Base-by-base conservation (phyloP, 2,888 invertebrate genomes). In the Crossocerus cetratus region DNA sequence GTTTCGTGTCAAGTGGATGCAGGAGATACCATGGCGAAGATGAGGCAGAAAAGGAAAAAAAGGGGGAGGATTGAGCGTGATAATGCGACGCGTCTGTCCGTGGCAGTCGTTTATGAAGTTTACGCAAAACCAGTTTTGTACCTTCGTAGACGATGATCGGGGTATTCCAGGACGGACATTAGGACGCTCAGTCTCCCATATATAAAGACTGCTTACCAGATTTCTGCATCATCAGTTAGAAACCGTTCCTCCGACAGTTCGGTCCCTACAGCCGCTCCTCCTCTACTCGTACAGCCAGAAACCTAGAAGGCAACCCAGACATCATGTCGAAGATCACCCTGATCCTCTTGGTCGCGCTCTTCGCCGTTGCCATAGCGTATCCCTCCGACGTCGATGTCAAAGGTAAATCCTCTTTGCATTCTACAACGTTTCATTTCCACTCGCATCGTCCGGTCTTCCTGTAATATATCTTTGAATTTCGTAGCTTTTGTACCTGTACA, bases 51-150 rank as follows among this genome's bases (percentile, higher is more conserved):
- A 65, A 45, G 55, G 14, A 4, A 43, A 57, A 23, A 59, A 59
- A 67, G 59, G 32, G 20, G 5, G 64, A 21, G 22, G 8, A 42
- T 64, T 23, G 58, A 54, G 42, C 13, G 66, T 62, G 78, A 21
- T 82, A 82, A 82, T 78, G 76, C 78, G 76, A 78, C 74, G 22
- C 72, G 68, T 16, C 20, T 32, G 66, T 71, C 77, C 69, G 55
- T 62, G 59, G 57, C 1, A 55, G 18, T 21, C 61, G 49, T 65
- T 69, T 65, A 69, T 54, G 13, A 59, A 16, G 49, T 49, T 14
- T 32, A 49, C 49, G 57, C 32, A 32, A 80, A n/a, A 68, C 65
- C 73, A 20, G 76, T 78, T 78, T 76, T 21, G 58, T 73, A 76
- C 54, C 71, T 73, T 56, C 68, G 69, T 68, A 69, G 78, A 66